These are phyloP conservation scores for Zophobas atratus DNA, from an alignment of 1,140 invertebrate genomes.

Conservation along the genomic window DNA sequence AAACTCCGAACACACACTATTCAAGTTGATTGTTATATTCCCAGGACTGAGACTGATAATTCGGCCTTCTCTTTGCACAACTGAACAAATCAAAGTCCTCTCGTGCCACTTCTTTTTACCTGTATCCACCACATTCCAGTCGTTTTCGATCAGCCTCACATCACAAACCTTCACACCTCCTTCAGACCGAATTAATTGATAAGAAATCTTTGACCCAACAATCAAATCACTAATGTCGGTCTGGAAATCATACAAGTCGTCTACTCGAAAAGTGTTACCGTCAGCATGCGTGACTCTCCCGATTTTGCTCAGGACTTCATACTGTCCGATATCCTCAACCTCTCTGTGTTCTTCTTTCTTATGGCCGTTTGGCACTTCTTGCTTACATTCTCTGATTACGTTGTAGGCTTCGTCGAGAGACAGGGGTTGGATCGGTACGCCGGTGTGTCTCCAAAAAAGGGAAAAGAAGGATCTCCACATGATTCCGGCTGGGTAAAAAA, in stretches of 20 bases:
- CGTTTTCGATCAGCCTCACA: slow-evolving; percentile 55
- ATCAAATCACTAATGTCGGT: slow-evolving; percentile 42
- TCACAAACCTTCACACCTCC: slow-evolving; percentile 52
- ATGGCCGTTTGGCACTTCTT: neutral
- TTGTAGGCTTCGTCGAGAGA: slow-evolving; percentile 52
- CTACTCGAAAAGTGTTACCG: slow-evolving; percentile 50
- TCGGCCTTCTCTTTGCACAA: slow-evolving; percentile 57
- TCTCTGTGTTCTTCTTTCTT: neutral
- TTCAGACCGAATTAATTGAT: slow-evolving; percentile 47
- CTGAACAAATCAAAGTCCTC: slow-evolving; percentile 61
- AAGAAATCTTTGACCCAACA: slow-evolving; percentile 59
- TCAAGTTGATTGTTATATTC: slow-evolving; percentile 62
- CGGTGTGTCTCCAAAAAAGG: slow-evolving; percentile 35
- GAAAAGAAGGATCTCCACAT: slow-evolving; percentile 39
- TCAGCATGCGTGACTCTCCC: slow-evolving; percentile 4
- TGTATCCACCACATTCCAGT: slow-evolving; percentile 58
- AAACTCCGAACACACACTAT: slow-evolving; percentile 67
- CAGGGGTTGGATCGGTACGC: slow-evolving; percentile 27
- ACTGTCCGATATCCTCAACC: neutral
- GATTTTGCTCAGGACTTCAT: slow-evolving; percentile 8
- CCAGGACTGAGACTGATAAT: slow-evolving; percentile 55
- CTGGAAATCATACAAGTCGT: slow-evolving; percentile 56
- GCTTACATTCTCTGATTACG: slow-evolving; percentile 6
- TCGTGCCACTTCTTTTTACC: slow-evolving; percentile 56
- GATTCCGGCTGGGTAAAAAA: neutral